phyloP scores from a whole-genome alignment of 2,888 invertebrate genomes.

The Caenorhabditis uteleia region DNA sequence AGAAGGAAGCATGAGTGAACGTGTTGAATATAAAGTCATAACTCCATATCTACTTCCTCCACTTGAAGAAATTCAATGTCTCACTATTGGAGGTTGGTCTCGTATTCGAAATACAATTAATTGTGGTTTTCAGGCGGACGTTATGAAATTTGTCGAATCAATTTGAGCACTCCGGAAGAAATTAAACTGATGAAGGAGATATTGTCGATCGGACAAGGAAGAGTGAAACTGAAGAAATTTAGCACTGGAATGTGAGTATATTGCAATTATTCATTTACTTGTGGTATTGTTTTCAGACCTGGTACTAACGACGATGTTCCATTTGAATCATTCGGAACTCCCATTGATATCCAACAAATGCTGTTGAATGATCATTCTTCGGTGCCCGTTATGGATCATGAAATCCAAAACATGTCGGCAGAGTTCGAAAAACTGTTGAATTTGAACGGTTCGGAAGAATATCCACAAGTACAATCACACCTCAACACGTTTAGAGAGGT shows the following conservation, averaged over 20 bases:
- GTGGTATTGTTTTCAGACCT: neutral
- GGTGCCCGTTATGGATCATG: constrained; percentile 2
- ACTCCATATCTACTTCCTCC: constrained; percentile 52
- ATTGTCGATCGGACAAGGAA: constrained; percentile 28
- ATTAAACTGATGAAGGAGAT: constrained; percentile 24
- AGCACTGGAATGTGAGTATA: neutral
- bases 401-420: neutral
- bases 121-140: no score
- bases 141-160: constrained; percentile 41
- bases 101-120: no score
- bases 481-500: constrained; percentile 14
- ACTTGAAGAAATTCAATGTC: constrained; percentile 35
- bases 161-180: constrained; percentile 34
- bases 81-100: constrained; percentile 41
- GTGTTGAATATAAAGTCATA: constrained; percentile 7
- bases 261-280: neutral
- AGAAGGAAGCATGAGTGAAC: constrained; percentile 1
- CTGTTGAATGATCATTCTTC: constrained; percentile 7
- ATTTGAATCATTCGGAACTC: neutral
- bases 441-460: constrained; percentile 23
- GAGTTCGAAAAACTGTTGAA: constrained; percentile 10
- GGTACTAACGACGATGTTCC: neutral
- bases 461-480: constrained; percentile 28
- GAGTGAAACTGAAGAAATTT: constrained; percentile 18
- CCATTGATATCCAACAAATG: neutral